Conservation (phyloP, 2,888 invertebrate genomes). For the Conchocele bisecta region DNA sequence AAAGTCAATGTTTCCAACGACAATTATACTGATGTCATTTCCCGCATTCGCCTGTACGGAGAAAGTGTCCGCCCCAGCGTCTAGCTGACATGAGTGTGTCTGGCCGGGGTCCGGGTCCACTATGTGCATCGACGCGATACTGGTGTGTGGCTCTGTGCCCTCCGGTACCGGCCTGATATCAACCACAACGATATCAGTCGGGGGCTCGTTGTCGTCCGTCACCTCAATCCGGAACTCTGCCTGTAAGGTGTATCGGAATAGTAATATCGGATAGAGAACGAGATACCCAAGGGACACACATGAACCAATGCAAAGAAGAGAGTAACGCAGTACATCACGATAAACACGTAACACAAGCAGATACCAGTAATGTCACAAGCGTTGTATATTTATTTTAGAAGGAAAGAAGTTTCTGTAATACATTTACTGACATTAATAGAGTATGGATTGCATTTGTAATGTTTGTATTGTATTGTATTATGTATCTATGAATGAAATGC, state of each 20-base stretch:
- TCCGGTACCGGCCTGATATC: slow-evolving; percentile 44
- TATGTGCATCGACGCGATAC: slow-evolving; percentile 52
- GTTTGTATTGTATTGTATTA: too few relatives aligned
- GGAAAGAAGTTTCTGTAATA: too few relatives aligned
- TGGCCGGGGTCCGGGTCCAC: slow-evolving; percentile 63
- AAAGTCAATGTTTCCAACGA: slow-evolving; percentile 51
- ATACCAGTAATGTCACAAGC: neutral
- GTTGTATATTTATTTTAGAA: too few relatives aligned
- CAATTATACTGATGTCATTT: slow-evolving; percentile 40
- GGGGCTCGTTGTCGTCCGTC: slow-evolving; percentile 63
- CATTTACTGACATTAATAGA: too few relatives aligned
- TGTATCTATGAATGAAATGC: too few relatives aligned
- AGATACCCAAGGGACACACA: too few relatives aligned
- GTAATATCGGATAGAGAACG: too few relatives aligned
- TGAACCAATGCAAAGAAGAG: too few relatives aligned
- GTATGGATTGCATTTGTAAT: too few relatives aligned
- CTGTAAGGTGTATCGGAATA: slow-evolving; percentile 31
- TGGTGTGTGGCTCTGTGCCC: slow-evolving; percentile 32
- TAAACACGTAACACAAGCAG: neutral
- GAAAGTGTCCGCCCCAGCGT: slow-evolving; percentile 33
- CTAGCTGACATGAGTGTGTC: slow-evolving; percentile 57
- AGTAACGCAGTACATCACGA: neutral
- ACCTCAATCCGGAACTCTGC: slow-evolving; percentile 59
- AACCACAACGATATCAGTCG: slow-evolving; percentile 51
- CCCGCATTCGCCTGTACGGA: slow-evolving; percentile 36